Base-by-base conservation (phyloP, 2,797 vertebrate genomes). In the Gymnodraco acuticeps region DNA sequence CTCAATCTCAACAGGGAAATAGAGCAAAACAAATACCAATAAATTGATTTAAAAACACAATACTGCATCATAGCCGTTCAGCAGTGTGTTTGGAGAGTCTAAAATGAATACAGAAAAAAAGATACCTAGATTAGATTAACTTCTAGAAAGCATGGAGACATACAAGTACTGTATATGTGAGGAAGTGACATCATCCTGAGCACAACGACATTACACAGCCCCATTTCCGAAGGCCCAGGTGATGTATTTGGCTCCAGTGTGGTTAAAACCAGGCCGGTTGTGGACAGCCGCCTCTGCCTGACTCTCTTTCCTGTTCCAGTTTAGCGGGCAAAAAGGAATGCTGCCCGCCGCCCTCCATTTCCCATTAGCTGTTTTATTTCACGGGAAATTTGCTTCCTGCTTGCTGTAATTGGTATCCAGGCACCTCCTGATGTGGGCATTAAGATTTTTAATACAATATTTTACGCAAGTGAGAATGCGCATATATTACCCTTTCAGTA, bases 331-430 rank as follows among this genome's bases (percentile, higher is more conserved):
- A 78, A 86, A 73, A 91, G 88, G 80, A 94, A 93, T 78, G 88
- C 80, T 83, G 88, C 85, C 83, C 83, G 80, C 86, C 64, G 70
- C 88, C 88, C 91, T 89, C 92, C 77, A 79, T 94, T 94, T 94
- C 93, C 94, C 92, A 95, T 95, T 95, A 95, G 90, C 90, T 85
- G 82, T 94, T 94, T 95, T 95, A 95, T 96, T 95, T 95, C 95
- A 95, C 84, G 93, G 94, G 89, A 92, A 95, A 95, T 94, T 95
- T 95, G 90, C 94, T 93, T 93, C 88, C 92, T 93, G 91, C 94
- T 93, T 91, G 90, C 90, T 88, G 87, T 96, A 95, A 95, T 95
- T 95, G 94, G 85, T 93, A 92, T 93, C 91, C 92, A 88, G 90
- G 91, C 90, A 91, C 90, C 92, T 95, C 85, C 88, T 94, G 93